Conservation (phyloP, 2,797 vertebrate species). For the Centropyge bicolor region DNA sequence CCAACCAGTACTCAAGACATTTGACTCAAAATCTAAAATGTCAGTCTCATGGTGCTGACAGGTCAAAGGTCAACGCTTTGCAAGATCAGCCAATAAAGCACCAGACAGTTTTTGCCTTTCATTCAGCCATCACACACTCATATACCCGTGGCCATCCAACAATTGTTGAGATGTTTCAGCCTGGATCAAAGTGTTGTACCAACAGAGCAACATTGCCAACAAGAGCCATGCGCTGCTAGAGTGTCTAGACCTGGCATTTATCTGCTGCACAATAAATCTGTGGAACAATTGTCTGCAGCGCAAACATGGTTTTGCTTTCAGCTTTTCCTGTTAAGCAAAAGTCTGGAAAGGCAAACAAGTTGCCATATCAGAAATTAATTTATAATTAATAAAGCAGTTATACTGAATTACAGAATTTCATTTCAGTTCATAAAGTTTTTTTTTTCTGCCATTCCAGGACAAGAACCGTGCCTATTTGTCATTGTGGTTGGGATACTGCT, state of each 20-base stretch:
- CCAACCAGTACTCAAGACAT: neutral
- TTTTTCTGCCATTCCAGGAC: conserved; percentile 30
- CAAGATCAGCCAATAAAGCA: neutral
- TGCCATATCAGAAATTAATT: neutral
- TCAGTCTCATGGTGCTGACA: no score
- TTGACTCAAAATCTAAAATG: neutral
- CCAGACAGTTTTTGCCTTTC: neutral
- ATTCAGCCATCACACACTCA: no score
- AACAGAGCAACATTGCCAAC: neutral
- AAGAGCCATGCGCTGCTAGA: no score
- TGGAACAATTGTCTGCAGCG: no score
- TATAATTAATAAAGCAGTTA: neutral
- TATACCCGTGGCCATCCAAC: neutral
- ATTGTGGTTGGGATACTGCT: conserved; percentile 21
- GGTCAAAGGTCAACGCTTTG: no score
- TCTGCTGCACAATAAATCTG: no score
- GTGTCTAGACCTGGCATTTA: no score
- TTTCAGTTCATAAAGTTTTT: neutral
- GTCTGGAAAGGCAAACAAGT: neutral
- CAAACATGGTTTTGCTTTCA: neutral
- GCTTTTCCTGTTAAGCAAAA: neutral
- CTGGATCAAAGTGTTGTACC: no score
- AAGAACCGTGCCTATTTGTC: neutral
- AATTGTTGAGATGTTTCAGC: neutral
- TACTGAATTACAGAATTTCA: neutral